Conservation (phyloP, 2,797 vertebrate species). For the Coregonus suidteri region DNA sequence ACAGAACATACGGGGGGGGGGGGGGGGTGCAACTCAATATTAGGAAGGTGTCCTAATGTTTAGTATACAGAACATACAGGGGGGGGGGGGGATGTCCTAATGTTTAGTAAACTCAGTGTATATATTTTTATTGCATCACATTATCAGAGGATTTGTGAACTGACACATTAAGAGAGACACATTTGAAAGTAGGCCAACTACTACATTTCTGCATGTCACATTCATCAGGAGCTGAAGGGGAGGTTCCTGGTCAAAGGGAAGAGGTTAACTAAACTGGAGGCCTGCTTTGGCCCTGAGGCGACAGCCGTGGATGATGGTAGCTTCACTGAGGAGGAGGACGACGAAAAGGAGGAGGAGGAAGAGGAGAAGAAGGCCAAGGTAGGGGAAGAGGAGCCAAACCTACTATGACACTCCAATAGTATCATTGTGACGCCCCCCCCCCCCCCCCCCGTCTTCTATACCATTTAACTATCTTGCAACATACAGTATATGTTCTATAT, state of each 20-base stretch:
- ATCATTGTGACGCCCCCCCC: not conserved
- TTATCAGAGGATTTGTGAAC: not conserved
- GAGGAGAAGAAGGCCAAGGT: conserved; percentile 67
- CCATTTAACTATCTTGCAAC: not conserved
- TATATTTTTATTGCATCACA: not conserved
- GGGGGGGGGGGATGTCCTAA: not conserved
- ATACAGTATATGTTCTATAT: not conserved
- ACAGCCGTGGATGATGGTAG: conserved; percentile 80
- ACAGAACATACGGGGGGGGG: too few species aligned
- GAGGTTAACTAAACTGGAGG: conserved; percentile 84
- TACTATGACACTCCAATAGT: not conserved
- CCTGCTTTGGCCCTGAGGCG: conserved; percentile 48
- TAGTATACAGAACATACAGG: too few species aligned
- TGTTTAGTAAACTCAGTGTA: not conserved
- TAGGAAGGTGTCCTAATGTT: too few species aligned
- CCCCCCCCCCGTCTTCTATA: too few species aligned
- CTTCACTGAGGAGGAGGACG: conserved; percentile 80
- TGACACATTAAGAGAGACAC: not conserved
- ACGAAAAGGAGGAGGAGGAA: conserved; percentile 77
- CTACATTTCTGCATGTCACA: not conserved
- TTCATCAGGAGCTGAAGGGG: conserved; percentile 86
- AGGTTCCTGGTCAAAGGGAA: conserved; percentile 95
- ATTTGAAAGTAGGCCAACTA: not conserved
- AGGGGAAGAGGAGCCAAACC: not conserved
- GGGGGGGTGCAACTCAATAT: too few species aligned